Conservation (phyloP, 2,797 vertebrate genomes). For the Helarctos malayanus region DNA sequence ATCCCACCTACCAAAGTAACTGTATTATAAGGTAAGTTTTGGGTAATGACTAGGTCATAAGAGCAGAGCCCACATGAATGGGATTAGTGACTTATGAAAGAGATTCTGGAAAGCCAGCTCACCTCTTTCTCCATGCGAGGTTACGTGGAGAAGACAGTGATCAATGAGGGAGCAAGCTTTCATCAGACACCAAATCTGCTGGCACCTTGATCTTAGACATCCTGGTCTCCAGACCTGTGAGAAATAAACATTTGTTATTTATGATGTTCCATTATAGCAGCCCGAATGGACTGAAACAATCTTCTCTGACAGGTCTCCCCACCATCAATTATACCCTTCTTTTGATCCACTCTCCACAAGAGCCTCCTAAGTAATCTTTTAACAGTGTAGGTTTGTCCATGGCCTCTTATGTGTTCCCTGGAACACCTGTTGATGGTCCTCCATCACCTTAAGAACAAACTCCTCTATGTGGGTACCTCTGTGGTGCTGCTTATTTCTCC, state of each 20-base stretch:
- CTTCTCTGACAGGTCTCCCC: neutral
- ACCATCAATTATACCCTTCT: neutral
- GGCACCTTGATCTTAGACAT: neutral
- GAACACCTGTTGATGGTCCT: neutral
- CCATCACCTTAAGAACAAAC: neutral
- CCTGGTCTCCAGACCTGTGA: neutral
- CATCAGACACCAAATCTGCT: neutral
- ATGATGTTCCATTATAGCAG: neutral
- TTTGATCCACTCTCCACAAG: neutral
- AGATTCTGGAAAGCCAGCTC: neutral
- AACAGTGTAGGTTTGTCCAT: neutral
- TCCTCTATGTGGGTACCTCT: too few species aligned
- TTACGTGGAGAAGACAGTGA: neutral
- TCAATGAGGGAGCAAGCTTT: neutral
- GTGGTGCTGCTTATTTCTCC: neutral
- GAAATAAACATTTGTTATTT: neutral
- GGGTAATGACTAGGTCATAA: neutral
- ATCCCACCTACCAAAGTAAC: neutral
- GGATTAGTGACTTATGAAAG: neutral
- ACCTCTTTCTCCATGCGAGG: neutral
- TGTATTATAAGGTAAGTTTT: neutral
- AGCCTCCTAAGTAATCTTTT: neutral
- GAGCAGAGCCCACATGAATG: neutral
- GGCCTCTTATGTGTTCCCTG: neutral
- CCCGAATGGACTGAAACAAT: neutral